A percentile compares a stretch with the other conserved stretches of the same genome.
phyloP scores from a whole-genome alignment of 2,888 invertebrate species.

The Allolobophora icterica region DNA sequence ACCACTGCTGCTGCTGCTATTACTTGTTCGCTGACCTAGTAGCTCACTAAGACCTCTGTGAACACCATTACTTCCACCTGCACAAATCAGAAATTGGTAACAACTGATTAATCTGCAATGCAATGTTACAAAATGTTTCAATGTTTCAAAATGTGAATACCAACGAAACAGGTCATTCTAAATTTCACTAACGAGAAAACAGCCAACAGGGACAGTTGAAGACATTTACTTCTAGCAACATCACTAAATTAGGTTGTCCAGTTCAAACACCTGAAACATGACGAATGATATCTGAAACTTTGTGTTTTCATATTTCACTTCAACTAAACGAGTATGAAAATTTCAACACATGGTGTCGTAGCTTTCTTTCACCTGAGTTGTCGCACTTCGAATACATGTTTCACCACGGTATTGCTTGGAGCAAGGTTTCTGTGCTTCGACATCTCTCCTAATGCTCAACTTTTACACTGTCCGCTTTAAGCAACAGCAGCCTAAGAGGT shows the following conservation, averaged over 20 bases:
- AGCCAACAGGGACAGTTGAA: not conserved
- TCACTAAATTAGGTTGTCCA: not conserved
- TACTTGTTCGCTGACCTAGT: not conserved
- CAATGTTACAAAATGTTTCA: not conserved
- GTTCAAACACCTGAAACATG: not conserved
- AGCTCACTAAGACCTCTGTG: slow-evolving; percentile 44
- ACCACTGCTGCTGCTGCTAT: slow-evolving; percentile 28
- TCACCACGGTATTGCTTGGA: too few species aligned
- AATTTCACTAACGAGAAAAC: not conserved
- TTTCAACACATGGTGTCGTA: too few species aligned
- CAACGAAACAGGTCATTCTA: not conserved
- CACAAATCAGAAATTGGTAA: not conserved
- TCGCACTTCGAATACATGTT: too few species aligned
- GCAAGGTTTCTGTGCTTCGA: too few species aligned
- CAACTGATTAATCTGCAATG: not conserved
- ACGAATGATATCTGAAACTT: too few species aligned
- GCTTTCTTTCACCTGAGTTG: too few species aligned
- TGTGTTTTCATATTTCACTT: too few species aligned
- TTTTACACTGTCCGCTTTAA: too few species aligned
- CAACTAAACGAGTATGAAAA: too few species aligned
- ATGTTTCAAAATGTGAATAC: not conserved
- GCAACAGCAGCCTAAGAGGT: too few species aligned
- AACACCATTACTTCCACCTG: slow-evolving; percentile 20
- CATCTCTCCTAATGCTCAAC: too few species aligned
- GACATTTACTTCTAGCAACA: not conserved